These are phyloP conservation scores for Agrenia bidenticulata DNA, from an alignment of 2,888 invertebrate genomes.

Conservation along the genomic window DNA sequence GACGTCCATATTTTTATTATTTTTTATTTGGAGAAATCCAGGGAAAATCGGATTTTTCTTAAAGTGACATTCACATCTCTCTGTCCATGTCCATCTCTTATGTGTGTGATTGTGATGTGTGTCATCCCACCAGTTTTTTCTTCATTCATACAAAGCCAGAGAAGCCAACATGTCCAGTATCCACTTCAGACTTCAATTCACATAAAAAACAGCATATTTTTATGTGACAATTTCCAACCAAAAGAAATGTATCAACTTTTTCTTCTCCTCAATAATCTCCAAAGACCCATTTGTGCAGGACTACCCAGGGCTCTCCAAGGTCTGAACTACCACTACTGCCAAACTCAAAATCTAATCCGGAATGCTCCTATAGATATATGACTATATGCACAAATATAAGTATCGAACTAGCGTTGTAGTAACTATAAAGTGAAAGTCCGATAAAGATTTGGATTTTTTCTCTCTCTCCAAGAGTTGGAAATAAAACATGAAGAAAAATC, in stretches of 20 bases:
- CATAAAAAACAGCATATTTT: too few relatives aligned
- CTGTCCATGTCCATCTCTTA: too few relatives aligned
- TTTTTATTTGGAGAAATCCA: too few relatives aligned
- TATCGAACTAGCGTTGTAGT: neutral
- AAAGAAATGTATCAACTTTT: neutral
- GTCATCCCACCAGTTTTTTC: too few relatives aligned
- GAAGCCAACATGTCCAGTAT: neutral
- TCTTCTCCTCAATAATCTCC: conserved; percentile 14
- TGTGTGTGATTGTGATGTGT: too few relatives aligned
- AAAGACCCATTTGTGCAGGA: conserved; percentile 7
- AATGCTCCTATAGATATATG: too few relatives aligned
- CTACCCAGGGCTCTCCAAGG: neutral
- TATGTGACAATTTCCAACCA: too few relatives aligned
- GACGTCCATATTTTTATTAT: too few relatives aligned
- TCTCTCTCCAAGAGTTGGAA: neutral
- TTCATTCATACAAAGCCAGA: neutral
- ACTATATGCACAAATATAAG: neutral
- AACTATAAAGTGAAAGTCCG: conserved; percentile 9
- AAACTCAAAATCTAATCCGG: too few relatives aligned
- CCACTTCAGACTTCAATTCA: conserved; percentile 1
- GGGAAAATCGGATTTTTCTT: too few relatives aligned
- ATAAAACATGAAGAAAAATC: conserved; percentile 1
- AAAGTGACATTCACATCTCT: too few relatives aligned
- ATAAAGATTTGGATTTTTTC: conserved; percentile 34
- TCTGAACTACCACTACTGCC: too few relatives aligned